Percentiles rank a stretch among this genome's conserved stretches.
phyloP scores from a whole-genome alignment of 2,888 invertebrate species.

The Luperina nickerlii region DNA sequence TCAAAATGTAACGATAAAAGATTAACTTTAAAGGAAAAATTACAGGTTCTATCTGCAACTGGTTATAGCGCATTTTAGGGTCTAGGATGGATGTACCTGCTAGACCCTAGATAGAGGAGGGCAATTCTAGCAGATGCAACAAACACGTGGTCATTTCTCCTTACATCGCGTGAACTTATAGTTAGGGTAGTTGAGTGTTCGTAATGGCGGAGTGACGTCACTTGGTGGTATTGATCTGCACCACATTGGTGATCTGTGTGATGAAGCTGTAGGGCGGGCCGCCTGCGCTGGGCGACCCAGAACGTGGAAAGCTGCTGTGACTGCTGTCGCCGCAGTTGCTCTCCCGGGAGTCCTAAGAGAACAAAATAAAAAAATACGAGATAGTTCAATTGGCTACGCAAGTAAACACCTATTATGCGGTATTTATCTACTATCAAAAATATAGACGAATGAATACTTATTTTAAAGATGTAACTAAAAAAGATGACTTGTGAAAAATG shows the following conservation, averaged over 20 bases:
- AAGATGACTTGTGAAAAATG: background rate
- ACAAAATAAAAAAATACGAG: slow-evolving; percentile 2
- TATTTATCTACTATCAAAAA: background rate
- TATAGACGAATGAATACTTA: background rate
- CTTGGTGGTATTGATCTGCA: slow-evolving; percentile 61
- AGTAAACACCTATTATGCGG: too few species aligned
- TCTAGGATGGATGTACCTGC: background rate
- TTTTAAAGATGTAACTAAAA: background rate
- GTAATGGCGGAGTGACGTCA: slow-evolving; percentile 44
- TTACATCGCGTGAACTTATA: slow-evolving; percentile 17
- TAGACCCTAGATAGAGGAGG: slow-evolving; percentile 2
- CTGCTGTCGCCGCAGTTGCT: slow-evolving; percentile 41
- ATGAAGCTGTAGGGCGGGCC: slow-evolving; percentile 56
- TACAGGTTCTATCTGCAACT: background rate
- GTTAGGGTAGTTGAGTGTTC: slow-evolving; percentile 45
- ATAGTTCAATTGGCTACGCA: background rate
- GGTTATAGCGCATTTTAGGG: slow-evolving; percentile 2
- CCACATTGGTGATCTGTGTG: slow-evolving; percentile 64
- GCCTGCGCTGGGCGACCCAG: slow-evolving; percentile 46
- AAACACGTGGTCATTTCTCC: slow-evolving; percentile 21
- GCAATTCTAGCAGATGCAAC: background rate
- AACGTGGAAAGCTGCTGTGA: slow-evolving; percentile 47
- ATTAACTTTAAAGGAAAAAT: slow-evolving; percentile 27
- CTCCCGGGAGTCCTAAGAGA: slow-evolving; percentile 52
- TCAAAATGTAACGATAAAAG: slow-evolving; percentile 18